Evolutionary conservation across 2,888 invertebrate genomes (phyloP).

Genomic region (Halocaridina rubra): DNA sequence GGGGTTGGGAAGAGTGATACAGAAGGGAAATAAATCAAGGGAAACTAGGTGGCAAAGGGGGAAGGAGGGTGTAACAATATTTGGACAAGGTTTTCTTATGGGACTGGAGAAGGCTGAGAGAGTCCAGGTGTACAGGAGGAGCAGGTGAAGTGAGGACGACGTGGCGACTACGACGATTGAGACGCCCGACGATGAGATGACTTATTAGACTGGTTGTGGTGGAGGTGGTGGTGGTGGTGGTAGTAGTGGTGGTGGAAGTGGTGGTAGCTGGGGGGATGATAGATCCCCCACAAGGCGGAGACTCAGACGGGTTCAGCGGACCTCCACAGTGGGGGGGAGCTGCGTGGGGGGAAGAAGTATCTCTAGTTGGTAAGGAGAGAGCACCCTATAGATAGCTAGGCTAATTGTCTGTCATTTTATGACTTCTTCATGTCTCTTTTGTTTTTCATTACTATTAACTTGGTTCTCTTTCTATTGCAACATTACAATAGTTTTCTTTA

Average conservation of each 20-base stretch:
- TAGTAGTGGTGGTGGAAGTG: background rate
- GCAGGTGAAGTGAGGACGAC: background rate
- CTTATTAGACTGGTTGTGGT: background rate
- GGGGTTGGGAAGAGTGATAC: background rate
- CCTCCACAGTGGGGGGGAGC: background rate
- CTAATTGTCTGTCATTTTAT: background rate
- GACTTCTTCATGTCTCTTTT: background rate
- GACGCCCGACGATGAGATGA: background rate
- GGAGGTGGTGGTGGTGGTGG: background rate
- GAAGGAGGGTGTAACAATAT: too few species aligned
- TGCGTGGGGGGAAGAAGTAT: background rate
- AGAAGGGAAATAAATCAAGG: background rate
- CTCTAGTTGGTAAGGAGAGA: slow-evolving; percentile 4
- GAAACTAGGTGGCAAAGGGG: background rate
- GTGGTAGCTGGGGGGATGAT: background rate
- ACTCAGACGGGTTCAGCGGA: background rate
- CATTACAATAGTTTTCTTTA: too few species aligned
- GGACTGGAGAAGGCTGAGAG: background rate
- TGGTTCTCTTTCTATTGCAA: background rate
- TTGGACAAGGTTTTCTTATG: too few species aligned
- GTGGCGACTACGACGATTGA: background rate
- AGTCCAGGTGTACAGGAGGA: background rate
- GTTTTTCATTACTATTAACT: background rate
- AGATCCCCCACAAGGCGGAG: background rate
- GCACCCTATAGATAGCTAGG: background rate